phyloP scores from a whole-genome alignment of 2,113 vertebrate species.

The Tauraco erythrolophus region DNA sequence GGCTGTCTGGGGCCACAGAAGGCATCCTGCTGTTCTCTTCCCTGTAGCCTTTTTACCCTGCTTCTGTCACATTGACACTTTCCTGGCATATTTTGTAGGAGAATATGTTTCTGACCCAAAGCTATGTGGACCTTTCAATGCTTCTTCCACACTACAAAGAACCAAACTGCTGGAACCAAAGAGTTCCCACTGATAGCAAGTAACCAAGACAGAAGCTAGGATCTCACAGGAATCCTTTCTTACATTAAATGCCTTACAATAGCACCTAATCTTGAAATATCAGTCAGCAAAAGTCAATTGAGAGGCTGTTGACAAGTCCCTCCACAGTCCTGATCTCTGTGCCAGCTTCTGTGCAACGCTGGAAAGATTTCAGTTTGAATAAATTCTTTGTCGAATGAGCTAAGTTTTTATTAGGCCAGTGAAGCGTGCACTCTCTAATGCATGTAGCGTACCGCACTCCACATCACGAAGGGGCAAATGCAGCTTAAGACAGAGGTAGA shows the following conservation, averaged over 20 bases:
- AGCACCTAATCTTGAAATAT: conserved; percentile 13
- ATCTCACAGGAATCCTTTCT: background rate
- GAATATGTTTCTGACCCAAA: background rate
- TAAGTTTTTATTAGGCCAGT: background rate
- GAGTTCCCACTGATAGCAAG: background rate
- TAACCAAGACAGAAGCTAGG: background rate
- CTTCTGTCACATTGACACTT: background rate
- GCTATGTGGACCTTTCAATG: background rate
- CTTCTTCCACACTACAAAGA: background rate
- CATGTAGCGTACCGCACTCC: background rate
- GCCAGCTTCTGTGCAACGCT: background rate
- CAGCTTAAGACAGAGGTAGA: background rate
- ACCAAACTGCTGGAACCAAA: background rate
- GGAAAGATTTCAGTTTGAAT: conserved; percentile 18
- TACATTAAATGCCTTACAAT: background rate
- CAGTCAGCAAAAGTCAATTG: background rate
- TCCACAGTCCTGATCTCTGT: background rate
- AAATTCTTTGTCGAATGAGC: background rate
- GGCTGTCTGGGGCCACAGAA: background rate
- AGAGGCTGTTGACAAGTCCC: conserved; percentile 12
- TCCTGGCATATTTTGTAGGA: background rate
- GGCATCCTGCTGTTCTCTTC: background rate
- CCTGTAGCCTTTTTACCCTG: background rate
- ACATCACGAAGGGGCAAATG: background rate
- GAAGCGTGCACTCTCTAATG: background rate